Conservation (phyloP, 2,797 vertebrate species). For the Eurystomus glaucurus region DNA sequence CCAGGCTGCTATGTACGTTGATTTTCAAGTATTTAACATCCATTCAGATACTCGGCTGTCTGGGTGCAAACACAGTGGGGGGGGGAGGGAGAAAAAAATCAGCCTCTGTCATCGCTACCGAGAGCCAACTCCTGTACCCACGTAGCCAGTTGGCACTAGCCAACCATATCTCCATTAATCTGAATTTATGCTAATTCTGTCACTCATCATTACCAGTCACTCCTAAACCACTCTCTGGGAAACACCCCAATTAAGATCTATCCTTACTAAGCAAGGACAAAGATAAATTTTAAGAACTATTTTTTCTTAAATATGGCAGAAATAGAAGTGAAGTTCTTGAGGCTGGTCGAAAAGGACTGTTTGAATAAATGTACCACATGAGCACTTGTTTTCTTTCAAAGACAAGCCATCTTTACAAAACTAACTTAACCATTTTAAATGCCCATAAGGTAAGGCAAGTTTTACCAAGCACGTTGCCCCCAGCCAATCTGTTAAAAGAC, state of each 20-base stretch:
- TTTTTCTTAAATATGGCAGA: background rate
- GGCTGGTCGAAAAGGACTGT: background rate
- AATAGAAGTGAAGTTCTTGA: background rate
- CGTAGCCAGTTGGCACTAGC: constrained; percentile 40
- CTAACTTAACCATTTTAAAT: background rate
- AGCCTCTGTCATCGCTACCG: constrained; percentile 18
- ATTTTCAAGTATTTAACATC: constrained; percentile 42
- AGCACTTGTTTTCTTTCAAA: background rate
- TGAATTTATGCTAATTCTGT: constrained; percentile 64
- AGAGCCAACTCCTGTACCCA: background rate
- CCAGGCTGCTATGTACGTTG: constrained; percentile 19
- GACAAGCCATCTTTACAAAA: background rate
- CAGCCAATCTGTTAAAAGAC: background rate
- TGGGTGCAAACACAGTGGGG: background rate
- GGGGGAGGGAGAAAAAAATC: constrained; percentile 54
- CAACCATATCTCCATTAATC: constrained; percentile 21
- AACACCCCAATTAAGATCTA: constrained; percentile 43
- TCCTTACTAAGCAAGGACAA: background rate
- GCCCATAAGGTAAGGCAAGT: background rate
- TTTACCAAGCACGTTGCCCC: background rate
- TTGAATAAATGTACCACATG: fast-evolving
- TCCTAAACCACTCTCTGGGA: constrained; percentile 51
- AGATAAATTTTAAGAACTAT: background rate
- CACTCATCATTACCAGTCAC: constrained; percentile 55
- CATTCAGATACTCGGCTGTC: background rate